Evolutionary conservation across 1,140 invertebrate genomes (phyloP), one percentile per base, ranked within the genome.

Genomic region (Galendromus occidentalis): DNA sequence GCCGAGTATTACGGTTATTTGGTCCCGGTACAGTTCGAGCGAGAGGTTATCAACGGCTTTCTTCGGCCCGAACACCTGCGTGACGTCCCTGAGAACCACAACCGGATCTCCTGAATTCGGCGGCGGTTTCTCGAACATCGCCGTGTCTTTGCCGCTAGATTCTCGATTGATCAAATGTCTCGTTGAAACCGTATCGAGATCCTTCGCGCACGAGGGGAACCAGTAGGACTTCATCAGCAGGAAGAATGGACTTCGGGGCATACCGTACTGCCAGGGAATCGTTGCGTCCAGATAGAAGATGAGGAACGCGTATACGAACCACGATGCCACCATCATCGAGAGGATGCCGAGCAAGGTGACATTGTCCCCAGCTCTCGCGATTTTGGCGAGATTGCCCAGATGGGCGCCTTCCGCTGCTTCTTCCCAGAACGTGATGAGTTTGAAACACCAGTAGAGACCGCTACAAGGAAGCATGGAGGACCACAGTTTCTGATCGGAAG

Each of bases 1-100:
- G 0, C 89, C 90, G 42, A 94, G 76, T 55, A 94, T 80, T 5
- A 85, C 85, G 4, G 88, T 91, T 67, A 94, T 87, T 74, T 89
- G 85, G 7, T 82, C 83, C 73, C 86, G 83, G 72, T 86, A 88
- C 55, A 88, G 84, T 66, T 84, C 83, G 12, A 88, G 74, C 44
- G 77, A 80, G 39, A 84, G 73, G 42, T 82, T 79, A 65, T 84
- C 81, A 1, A 92, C 82, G 1, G 84, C 90, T 44, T 77, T 73
- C 72, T 82, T 84, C 14, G 1, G 14, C 12, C 33, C 22, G 51
- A 59, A 59, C 20, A 25, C 25, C 6, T 59, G 51, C 1, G 51
- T 20, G 22, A 59, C 22, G 51, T 59, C 51, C 6, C 51, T 25
- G 17, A 59, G 22, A 4, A 59, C 51, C 12, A 59, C 33, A 14